Evolutionary conservation across 35 echinoderm and acorn worm species (phyloP).

Genomic region (Acanthaster planci): DNA sequence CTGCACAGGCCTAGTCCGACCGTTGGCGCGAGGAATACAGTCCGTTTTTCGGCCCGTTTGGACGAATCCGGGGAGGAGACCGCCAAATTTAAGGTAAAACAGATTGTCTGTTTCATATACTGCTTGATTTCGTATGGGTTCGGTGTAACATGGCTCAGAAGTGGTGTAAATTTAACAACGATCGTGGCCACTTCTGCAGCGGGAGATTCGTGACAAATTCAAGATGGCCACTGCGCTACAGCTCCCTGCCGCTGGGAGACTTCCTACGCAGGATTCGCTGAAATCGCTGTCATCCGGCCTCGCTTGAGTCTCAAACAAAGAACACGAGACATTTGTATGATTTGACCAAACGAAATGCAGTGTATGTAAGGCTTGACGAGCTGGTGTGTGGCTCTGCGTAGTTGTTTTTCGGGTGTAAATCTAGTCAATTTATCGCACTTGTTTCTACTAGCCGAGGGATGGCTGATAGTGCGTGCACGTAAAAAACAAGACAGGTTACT

Average conservation of each 20-base stretch:
- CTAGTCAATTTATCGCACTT: neutral
- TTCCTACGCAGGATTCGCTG: conserved; percentile 3
- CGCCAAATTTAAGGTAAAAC: conserved; percentile 6
- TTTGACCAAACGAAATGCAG: neutral
- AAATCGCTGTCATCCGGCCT: conserved; percentile 7
- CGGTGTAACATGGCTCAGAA: neutral
- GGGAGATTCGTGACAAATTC: conserved; percentile 1
- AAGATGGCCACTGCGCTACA: conserved; percentile 1
- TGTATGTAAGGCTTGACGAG: neutral
- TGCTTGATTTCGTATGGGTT: conserved; percentile 25
- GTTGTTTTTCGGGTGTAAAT: neutral
- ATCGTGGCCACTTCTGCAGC: neutral
- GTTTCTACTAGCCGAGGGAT: too few species aligned
- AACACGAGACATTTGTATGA: neutral
- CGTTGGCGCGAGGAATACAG: neutral
- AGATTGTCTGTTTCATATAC: neutral
- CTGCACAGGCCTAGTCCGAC: neutral
- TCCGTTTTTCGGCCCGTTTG: conserved; percentile 9
- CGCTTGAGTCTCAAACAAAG: neutral
- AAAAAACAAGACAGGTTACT: too few species aligned
- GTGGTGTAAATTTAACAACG: neutral
- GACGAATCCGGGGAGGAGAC: neutral
- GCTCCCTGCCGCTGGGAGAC: neutral
- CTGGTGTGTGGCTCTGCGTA: neutral
- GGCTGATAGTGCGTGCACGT: too few species aligned